Evolutionary conservation across 2,888 invertebrate species (phyloP).

Genomic region (Aethes cnicana): DNA sequence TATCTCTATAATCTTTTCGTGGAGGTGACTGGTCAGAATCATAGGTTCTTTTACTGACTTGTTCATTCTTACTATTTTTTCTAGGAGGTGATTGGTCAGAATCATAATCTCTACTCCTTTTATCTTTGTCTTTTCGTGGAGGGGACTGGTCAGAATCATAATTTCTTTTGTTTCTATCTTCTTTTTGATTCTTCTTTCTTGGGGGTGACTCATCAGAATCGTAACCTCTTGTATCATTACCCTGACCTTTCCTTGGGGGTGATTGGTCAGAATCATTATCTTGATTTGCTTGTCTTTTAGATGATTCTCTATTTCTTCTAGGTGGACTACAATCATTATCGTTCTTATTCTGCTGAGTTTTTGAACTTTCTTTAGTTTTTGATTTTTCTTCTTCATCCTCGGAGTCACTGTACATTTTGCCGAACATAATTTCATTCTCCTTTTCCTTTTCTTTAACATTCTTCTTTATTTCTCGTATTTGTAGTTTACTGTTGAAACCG

Average conservation of each 20-base stretch:
- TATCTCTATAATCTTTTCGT: no score
- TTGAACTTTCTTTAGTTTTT: conserved; percentile 11
- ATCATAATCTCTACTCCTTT: no score
- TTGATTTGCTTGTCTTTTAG: conserved; percentile 7
- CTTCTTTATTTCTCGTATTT: conserved; percentile 70
- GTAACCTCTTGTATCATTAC: no score
- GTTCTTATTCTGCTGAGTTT: conserved; percentile 38
- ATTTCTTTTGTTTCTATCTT: no score
- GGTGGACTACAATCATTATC: conserved; percentile 70
- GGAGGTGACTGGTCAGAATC: no score
- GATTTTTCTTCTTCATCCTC: conserved; percentile 61
- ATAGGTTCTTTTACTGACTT: no score
- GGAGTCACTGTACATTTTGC: conserved; percentile 78
- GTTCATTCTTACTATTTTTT: no score
- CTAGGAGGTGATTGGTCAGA: no score
- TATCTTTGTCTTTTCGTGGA: no score
- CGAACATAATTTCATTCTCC: conserved; percentile 71
- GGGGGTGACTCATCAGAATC: no score
- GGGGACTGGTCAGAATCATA: no score
- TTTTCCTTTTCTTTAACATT: conserved; percentile 63
- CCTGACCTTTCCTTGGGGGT: conserved; percentile 29
- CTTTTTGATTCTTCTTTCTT: no score
- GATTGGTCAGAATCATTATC: conserved; percentile 42
- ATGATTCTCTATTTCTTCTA: conserved; percentile 33
- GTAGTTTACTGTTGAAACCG: conserved; percentile 72